Evolutionary conservation across 2,888 invertebrate genomes (phyloP), one percentile per base, ranked within the genome.

Genomic region (Nematopogon swammerdamellus): DNA sequence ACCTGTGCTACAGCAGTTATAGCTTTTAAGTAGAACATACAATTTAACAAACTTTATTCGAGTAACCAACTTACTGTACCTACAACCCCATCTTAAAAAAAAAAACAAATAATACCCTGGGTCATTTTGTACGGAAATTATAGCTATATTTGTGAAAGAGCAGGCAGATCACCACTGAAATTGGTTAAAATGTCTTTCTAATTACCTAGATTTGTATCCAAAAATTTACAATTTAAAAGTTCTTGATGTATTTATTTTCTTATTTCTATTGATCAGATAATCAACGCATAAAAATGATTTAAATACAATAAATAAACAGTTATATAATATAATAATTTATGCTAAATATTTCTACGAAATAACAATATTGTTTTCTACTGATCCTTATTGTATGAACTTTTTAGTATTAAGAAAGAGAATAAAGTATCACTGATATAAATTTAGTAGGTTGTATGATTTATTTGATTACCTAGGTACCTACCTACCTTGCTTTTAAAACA

Each of bases 301-400:
- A 25, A 4, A 6, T 25, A 25, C 25, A 25, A 25, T 4, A 25
- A 72, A 60, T 61, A 51, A 62, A 71, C 75, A 73, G 74, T 75
- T 76, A 75, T 77, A 76, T 69, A 75, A 75, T 75, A 69, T 77
- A 77, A 79, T 8, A 14, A 14, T 36, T 36, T 14, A 14, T 8
- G 36, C 3, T 14, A 14, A 36, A 77, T 77, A 79, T 79, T 77
- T 77, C 75, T 77, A 79, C 76, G 65, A 74, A 77, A 76, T 42
- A 49, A 77, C 72, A 72, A 73, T 75, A 79, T 77, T 76, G 76
- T 79, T 79, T 79, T 79, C 72, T 79, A 79, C 72, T 70, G 71
- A 72, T 49, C 72, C 74, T 71, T 77, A 76, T 72, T 77, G 76
- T 77, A 77, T 74, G 63, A 73, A 36, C 3, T 36, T 36, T 25